Conservation (phyloP, 92 coral and sea anemone species). For the Anthopleura xanthogrammica region DNA sequence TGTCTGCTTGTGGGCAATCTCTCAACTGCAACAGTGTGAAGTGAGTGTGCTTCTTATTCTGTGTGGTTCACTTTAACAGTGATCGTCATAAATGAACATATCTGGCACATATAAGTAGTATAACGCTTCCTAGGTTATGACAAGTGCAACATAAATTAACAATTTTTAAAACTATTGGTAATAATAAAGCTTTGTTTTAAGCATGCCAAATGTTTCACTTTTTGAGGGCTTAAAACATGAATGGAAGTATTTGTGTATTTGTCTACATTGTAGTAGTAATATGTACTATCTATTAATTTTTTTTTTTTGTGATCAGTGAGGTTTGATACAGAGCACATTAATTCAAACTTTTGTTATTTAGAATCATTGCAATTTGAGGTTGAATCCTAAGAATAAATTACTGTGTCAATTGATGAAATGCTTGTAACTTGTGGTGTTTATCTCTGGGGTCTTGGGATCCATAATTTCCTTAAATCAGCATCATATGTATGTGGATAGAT, state of each 20-base stretch:
- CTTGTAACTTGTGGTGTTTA: neutral
- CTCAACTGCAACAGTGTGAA: too few species aligned
- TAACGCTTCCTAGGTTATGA: neutral
- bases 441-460: neutral
- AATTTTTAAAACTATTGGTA: neutral
- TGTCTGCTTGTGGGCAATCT: too few species aligned
- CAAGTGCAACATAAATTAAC: neutral
- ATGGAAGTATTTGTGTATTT: neutral
- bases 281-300: neutral
- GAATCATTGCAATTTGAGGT: neutral
- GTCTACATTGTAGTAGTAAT: neutral
- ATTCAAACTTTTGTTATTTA: neutral
- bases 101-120: neutral
- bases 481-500: too few species aligned
- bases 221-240: neutral
- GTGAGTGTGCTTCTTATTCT: too few species aligned
- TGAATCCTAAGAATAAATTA: neutral
- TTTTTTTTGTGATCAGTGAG: neutral
- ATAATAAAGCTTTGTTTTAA: neutral
- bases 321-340: neutral
- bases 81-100: too few species aligned
- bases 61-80: too few species aligned
- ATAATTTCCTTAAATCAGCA: too few species aligned
- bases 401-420: neutral
- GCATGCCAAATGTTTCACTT: neutral